Percentiles rank a stretch among this genome's conserved stretches.
phyloP scores from a whole-genome alignment of 2,888 invertebrate genomes.

The Campoplex nolae region DNA sequence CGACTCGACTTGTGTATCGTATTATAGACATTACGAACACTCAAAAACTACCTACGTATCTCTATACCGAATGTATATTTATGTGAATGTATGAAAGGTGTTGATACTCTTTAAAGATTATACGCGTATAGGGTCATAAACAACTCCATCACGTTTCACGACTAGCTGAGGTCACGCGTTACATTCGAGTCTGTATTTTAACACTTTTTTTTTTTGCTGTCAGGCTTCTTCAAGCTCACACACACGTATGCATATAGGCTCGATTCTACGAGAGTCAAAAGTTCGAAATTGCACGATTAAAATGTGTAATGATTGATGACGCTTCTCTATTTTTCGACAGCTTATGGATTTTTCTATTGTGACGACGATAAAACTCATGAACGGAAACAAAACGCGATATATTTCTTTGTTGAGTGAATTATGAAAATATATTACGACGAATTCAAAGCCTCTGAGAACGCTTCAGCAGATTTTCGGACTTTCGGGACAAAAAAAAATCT shows the following conservation, averaged over 20 bases:
- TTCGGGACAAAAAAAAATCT: no score
- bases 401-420: background rate
- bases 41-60: background rate
- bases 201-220: background rate
- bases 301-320: background rate
- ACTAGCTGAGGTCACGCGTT: conserved; percentile 59
- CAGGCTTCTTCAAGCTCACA: conserved; percentile 6
- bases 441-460: background rate
- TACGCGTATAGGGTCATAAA: conserved; percentile 57
- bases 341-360: background rate
- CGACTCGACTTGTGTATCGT: conserved; percentile 47
- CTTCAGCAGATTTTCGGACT: no score
- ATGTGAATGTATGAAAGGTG: conserved; percentile 4
- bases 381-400: no score
- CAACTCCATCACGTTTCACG: conserved; percentile 66
- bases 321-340: background rate
- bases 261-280: background rate
- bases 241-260: background rate
- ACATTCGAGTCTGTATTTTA: conserved; percentile 22
- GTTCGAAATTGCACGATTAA: background rate
- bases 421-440: background rate
- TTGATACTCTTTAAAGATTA: conserved; percentile 51
- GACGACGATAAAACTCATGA: no score
- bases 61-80: background rate
- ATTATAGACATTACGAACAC: conserved; percentile 48